Percentiles rank a stretch among this genome's conserved stretches.
Evolutionary conservation across 2,797 vertebrate species (phyloP).

Genomic region (Enteromius unitaeniatus): DNA sequence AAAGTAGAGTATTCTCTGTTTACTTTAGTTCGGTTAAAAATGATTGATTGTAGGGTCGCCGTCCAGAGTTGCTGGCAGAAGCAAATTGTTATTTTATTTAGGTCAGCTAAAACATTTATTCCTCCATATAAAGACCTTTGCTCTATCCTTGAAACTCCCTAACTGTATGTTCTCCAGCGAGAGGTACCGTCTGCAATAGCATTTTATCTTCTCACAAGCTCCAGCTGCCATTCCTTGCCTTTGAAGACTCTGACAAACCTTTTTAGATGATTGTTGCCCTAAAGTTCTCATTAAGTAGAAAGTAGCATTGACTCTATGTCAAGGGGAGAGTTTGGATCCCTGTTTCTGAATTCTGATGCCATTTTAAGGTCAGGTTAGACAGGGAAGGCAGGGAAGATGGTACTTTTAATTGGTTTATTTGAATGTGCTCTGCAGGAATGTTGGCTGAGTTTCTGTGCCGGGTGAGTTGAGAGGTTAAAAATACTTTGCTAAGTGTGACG

Average conservation of each 20-base stretch:
- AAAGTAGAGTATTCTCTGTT: background rate
- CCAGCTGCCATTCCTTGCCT: slow-evolving; percentile 37
- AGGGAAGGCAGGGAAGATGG: slow-evolving; percentile 38
- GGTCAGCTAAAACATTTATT: slow-evolving; percentile 50
- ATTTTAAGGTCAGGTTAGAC: slow-evolving; percentile 43
- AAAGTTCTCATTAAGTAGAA: slow-evolving; percentile 60
- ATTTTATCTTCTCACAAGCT: slow-evolving; percentile 52
- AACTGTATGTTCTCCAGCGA: slow-evolving; percentile 36
- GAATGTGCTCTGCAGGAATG: slow-evolving; percentile 59
- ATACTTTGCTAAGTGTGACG: slow-evolving; percentile 16
- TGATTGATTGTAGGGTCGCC: slow-evolving; percentile 37
- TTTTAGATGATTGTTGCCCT: slow-evolving; percentile 46
- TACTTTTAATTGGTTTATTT: slow-evolving; percentile 64
- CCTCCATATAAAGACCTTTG: slow-evolving; percentile 26
- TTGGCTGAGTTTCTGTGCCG: slow-evolving; percentile 16
- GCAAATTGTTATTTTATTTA: slow-evolving; percentile 46
- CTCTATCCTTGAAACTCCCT: slow-evolving; percentile 42
- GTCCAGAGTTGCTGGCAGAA: slow-evolving; percentile 11
- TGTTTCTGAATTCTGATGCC: slow-evolving; percentile 23
- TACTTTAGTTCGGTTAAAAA: background rate
- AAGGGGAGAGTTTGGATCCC: slow-evolving; percentile 30
- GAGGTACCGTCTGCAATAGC: slow-evolving; percentile 15
- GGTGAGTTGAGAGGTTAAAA: slow-evolving; percentile 42
- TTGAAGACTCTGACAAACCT: slow-evolving; percentile 42
- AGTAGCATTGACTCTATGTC: slow-evolving; percentile 37